These are phyloP conservation scores for Echeneis naucrates DNA, from an alignment of 2,797 vertebrate genomes.

Conservation along the genomic window DNA sequence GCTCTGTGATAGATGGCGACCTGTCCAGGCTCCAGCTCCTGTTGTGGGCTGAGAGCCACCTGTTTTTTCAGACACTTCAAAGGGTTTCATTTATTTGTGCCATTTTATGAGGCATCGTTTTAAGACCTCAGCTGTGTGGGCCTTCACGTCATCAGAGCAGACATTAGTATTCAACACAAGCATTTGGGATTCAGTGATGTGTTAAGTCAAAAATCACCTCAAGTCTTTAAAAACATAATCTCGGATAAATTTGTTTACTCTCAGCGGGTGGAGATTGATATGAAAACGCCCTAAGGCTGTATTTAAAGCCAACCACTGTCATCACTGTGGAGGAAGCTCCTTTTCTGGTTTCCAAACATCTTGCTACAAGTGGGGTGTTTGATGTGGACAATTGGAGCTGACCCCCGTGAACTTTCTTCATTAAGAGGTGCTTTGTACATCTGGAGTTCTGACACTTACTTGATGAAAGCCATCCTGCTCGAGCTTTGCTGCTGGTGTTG, in stretches of 20 bases:
- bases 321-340: background rate
- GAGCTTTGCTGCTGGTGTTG: constrained; percentile 24
- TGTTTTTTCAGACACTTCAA: background rate
- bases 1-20: too few species aligned
- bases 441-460: constrained; percentile 48
- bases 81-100: background rate
- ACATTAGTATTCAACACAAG: constrained; percentile 18
- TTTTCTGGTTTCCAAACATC: background rate
- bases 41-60: background rate
- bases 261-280: constrained; percentile 6
- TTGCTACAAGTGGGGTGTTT: background rate
- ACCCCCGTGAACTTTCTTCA: too few species aligned
- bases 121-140: background rate
- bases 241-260: constrained; percentile 21
- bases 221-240: constrained; percentile 2
- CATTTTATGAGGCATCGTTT: background rate
- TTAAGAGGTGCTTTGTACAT: too few species aligned
- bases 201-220: constrained; percentile 1
- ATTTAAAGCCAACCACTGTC: background rate
- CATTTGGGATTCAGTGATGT: constrained; percentile 4
- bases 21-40: too few species aligned
- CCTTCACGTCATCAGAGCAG: constrained; percentile 1
- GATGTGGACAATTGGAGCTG: background rate
- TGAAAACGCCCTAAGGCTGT: constrained; percentile 19
- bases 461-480: constrained; percentile 61